Base-by-base conservation (phyloP, 2,888 invertebrate genomes). In the Drosophila koepferae region DNA sequence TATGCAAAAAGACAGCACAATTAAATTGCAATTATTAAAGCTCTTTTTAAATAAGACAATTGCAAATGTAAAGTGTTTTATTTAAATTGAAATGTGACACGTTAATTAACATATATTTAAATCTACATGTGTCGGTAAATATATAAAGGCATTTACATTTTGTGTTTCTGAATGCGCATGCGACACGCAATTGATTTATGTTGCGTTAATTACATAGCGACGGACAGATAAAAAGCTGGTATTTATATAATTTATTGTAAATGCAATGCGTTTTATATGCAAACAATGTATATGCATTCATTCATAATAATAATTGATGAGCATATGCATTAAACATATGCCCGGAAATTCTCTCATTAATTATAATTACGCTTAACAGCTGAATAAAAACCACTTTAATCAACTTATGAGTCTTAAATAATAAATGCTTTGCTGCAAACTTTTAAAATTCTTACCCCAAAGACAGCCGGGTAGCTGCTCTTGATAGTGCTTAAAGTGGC, bases 241-340 rank as follows among this genome's bases (percentile, higher is more conserved):
- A 75, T 82, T 83, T 76, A 73, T 79, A 76, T 67, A 82, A 86
- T 86, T 74, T 77, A 86, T 82, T 68, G 67, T 58, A 68, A 63
- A 61, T 55, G 44, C 55, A 54, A n/a, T 59, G 16, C 16, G 54
- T 3, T 36, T 51, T 61, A 56, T 46, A 53, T 28, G 9, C 41
- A 53, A 16, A 55, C 51, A 43, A 14, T 23, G 58, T 69, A 72
- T 72, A 70, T 70, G 75, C 49, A 59, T 65, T 67, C 48, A 66
- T 44, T 49, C 55, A 66, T 68, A 69, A 71, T 64, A 68, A 78
- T 75, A 73, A 74, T 75, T 80, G 62, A 83, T 81, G 72, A 20
- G 36, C 63, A 51, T 20, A 59, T 63, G 43, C 53, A 66, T 65
- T 65, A 43, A 69, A 69, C 75, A 80, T 81, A 77, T 85, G 82